Conservation (phyloP, 2,797 vertebrate genomes). For the Ptychadena robeensis region DNA sequence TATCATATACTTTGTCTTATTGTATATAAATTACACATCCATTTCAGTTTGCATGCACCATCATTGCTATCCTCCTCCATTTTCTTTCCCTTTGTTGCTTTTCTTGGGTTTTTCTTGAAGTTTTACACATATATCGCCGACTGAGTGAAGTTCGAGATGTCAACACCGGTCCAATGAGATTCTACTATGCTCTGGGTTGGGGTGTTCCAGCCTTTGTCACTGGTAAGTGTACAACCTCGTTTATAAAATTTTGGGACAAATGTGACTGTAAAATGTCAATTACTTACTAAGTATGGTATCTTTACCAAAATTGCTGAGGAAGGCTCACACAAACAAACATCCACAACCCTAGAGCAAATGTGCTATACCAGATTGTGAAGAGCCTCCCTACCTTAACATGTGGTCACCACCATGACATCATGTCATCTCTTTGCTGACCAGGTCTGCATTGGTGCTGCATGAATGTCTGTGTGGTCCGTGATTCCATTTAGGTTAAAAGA, state of each 20-base stretch:
- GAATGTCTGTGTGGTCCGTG: too few relatives aligned
- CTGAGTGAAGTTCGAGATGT: slow-evolving; percentile 89
- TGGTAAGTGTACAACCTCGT: slow-evolving; percentile 72
- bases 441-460: too few relatives aligned
- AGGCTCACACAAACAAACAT: too few relatives aligned
- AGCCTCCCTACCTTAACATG: too few relatives aligned
- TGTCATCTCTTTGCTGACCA: too few relatives aligned
- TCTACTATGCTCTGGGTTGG: slow-evolving; percentile 97
- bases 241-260: not conserved
- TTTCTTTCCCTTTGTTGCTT: slow-evolving; percentile 95
- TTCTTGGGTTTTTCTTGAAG: slow-evolving; percentile 93
- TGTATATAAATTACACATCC: not conserved
- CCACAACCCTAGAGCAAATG: too few relatives aligned
- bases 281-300: too few relatives aligned
- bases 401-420: too few relatives aligned
- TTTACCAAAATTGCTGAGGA: too few relatives aligned
- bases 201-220: slow-evolving; percentile 94
- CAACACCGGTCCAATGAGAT: slow-evolving; percentile 93
- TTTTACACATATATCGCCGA: slow-evolving; percentile 90
- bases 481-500: too few relatives aligned
- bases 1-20: not conserved
- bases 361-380: too few relatives aligned
- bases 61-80: slow-evolving; percentile 95
- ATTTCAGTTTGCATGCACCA: slow-evolving; percentile 89
- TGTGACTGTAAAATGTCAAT: too few relatives aligned